Conservation (phyloP, 2,797 vertebrate species). For the Microctenopoma steveboyesi region DNA sequence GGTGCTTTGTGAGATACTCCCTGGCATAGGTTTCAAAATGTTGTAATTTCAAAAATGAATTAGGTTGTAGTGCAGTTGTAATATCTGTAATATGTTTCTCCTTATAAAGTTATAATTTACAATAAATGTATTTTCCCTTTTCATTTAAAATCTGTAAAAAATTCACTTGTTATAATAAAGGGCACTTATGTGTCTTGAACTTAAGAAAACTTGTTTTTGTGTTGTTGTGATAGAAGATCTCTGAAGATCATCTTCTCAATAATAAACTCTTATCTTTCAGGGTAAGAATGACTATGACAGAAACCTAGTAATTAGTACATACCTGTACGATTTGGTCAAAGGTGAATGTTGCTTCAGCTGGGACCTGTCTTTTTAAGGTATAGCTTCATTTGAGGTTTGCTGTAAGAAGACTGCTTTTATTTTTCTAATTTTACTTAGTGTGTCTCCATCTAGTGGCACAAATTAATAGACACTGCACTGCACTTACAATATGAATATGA, state of each 20-base stretch:
- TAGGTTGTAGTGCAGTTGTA: constrained; percentile 85
- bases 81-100: constrained; percentile 83
- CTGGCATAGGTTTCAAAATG: constrained; percentile 75
- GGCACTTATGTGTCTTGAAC: constrained; percentile 80
- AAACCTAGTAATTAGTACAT: not conserved
- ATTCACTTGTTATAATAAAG: constrained; percentile 89
- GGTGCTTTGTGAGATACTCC: constrained; percentile 74
- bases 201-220: constrained; percentile 32
- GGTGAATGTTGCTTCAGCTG: not conserved
- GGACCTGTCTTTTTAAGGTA: not conserved
- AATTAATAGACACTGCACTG: too few relatives aligned
- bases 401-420: not conserved
- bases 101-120: constrained; percentile 71
- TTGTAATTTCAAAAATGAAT: constrained; percentile 83
- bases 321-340: not conserved
- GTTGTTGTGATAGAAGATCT: not conserved
- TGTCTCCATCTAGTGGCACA: constrained; percentile 65
- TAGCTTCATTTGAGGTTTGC: not conserved
- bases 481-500: too few relatives aligned
- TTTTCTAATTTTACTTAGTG: not conserved
- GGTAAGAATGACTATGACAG: not conserved
- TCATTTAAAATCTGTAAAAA: constrained; percentile 75
- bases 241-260: not conserved
- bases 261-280: not conserved
- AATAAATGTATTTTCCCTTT: constrained; percentile 76